Evolutionary conservation across 2,888 invertebrate species (phyloP).

Genomic region (Sympetrum striolatum): DNA sequence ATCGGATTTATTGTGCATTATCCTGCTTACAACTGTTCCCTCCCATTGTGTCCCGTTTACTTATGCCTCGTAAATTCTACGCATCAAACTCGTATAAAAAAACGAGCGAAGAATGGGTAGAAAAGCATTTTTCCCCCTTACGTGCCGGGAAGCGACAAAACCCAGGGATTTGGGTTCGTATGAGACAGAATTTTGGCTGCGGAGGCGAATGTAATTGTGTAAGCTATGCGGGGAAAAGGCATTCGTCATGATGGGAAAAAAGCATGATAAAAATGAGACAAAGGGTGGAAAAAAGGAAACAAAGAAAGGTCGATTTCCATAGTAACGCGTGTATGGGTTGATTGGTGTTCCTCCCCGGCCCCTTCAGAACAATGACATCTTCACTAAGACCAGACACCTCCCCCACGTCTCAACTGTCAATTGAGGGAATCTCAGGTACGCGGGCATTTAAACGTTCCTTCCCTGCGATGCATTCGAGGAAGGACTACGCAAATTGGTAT

Average conservation of each 20-base stretch:
- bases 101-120: background rate
- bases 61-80: conserved; percentile 28
- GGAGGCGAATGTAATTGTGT: background rate
- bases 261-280: background rate
- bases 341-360: background rate
- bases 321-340: conserved; percentile 23
- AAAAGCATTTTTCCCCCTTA: conserved; percentile 5
- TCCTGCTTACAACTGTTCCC: background rate
- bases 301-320: conserved; percentile 8
- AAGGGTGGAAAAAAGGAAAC: background rate
- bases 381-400: conserved; percentile 35
- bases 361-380: conserved; percentile 34
- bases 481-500: conserved; percentile 16
- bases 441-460: background rate
- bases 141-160: conserved; percentile 19
- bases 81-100: background rate
- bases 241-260: background rate
- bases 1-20: conserved; percentile 1
- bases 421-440: background rate
- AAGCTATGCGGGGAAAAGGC: background rate
- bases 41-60: conserved; percentile 16
- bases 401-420: conserved; percentile 34
- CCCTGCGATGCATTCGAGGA: background rate
- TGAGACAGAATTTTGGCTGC: background rate
- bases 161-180: background rate